phyloP scores from a whole-genome alignment of 2,113 vertebrate species.

The Apus apus region DNA sequence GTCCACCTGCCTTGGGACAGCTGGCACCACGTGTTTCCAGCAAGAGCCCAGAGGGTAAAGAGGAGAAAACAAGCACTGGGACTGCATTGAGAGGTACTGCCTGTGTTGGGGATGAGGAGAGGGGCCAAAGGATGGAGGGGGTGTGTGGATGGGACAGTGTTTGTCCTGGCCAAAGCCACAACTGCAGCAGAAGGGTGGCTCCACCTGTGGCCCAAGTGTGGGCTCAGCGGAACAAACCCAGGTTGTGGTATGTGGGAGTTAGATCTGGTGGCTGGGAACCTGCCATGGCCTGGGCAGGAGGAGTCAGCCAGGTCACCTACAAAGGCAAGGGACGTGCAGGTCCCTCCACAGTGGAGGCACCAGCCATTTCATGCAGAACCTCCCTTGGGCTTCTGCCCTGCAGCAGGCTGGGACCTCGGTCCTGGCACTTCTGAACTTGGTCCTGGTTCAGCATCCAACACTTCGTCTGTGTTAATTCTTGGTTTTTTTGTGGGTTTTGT shows the following conservation, averaged over 20 bases:
- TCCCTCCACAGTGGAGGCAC: too few species aligned
- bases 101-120: too few species aligned
- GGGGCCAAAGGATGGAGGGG: neutral
- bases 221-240: neutral
- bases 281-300: rapidly evolving
- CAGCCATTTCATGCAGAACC: neutral
- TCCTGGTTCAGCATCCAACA: rapidly evolving
- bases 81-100: rapidly evolving
- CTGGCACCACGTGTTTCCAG: rapidly evolving
- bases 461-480: neutral
- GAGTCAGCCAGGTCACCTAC: rapidly evolving
- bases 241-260: neutral
- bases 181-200: neutral
- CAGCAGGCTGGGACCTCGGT: neutral
- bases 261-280: neutral
- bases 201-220: rapidly evolving
- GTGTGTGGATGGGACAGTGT: neutral
- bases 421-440: neutral
- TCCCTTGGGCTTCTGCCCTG: neutral
- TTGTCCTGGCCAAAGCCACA: neutral
- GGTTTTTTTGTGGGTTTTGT: too few species aligned
- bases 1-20: neutral
- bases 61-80: rapidly evolving
- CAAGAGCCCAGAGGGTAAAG: neutral
- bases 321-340: neutral